A percentile compares a stretch with the other conserved stretches of the same genome.
These are phyloP conservation scores for Entomobrya multifasciata DNA, from an alignment of 2,888 invertebrate species.

Conservation along the genomic window DNA sequence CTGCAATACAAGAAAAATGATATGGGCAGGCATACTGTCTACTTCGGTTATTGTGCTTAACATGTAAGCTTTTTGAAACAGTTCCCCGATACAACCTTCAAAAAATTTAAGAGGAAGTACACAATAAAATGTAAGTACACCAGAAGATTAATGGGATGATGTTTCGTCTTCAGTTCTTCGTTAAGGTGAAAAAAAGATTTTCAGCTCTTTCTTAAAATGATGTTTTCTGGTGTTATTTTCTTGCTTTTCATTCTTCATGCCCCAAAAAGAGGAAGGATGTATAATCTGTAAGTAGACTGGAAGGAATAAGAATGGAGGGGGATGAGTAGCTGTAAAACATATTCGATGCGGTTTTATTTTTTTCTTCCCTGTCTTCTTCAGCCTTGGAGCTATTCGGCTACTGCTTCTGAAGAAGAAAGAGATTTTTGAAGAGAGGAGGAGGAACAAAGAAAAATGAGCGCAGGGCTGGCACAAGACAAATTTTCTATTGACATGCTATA, in stretches of 20 bases:
- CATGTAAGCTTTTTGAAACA: constrained; percentile 6
- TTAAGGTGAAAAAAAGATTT: constrained; percentile 30
- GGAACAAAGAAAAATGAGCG: constrained; percentile 56
- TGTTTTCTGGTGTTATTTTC: constrained; percentile 9
- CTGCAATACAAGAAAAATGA: not conserved
- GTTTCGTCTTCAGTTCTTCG: constrained; percentile 7
- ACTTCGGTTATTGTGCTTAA: not conserved
- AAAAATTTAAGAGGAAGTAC: constrained; percentile 6
- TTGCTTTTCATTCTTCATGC: constrained; percentile 18
- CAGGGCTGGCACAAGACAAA: constrained; percentile 65
- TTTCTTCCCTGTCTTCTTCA: constrained; percentile 40
- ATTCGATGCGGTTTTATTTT: constrained; percentile 55
- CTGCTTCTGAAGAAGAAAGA: constrained; percentile 37
- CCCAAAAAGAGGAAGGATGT: constrained; percentile 55
- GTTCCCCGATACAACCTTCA: not conserved
- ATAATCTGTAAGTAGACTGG: constrained; percentile 67
- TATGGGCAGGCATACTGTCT: not conserved
- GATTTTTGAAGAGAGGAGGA: constrained; percentile 14
- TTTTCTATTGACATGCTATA: constrained; percentile 67
- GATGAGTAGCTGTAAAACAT: constrained; percentile 26
- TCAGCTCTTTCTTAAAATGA: constrained; percentile 16
- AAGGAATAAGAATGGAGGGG: constrained; percentile 45
- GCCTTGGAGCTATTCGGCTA: constrained; percentile 44
- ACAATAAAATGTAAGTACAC: not conserved
- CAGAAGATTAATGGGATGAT: constrained; percentile 8